Conservation (phyloP, 2,113 vertebrate genomes). For the Columbina picui region DNA sequence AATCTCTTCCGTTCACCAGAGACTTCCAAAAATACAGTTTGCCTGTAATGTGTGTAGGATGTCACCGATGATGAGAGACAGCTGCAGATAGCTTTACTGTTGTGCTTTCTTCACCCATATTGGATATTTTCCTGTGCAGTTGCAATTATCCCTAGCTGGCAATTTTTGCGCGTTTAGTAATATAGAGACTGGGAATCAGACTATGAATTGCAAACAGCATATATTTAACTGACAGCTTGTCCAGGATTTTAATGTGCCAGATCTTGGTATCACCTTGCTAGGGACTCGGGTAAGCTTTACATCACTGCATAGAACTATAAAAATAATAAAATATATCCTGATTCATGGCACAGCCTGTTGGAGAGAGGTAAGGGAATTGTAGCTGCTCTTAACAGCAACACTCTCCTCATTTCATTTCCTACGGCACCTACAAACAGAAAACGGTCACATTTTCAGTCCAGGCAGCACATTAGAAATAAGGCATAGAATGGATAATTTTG, state of each 20-base stretch:
- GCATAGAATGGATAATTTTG: slow-evolving; percentile 9
- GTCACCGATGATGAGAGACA: not conserved
- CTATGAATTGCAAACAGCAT: not conserved
- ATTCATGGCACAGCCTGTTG: slow-evolving; percentile 29
- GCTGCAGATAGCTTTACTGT: not conserved
- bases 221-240: not conserved
- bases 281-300: not conserved
- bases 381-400: slow-evolving; percentile 13
- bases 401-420: slow-evolving; percentile 33
- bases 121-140: not conserved
- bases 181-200: not conserved
- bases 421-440: slow-evolving; percentile 28
- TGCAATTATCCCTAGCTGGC: not conserved
- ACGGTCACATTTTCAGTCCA: not conserved
- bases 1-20: not conserved
- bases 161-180: not conserved
- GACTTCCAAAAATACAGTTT: not conserved
- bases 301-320: not conserved
- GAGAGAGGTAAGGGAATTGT: slow-evolving; percentile 37
- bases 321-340: slow-evolving; percentile 34
- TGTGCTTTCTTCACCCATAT: not conserved
- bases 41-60: not conserved
- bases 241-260: not conserved
- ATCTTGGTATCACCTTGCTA: not conserved
- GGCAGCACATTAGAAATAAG: not conserved